Conservation (phyloP, 1,140 invertebrate genomes). For the fruit fly (Drosophila melanogaster) region Release_6_plus_ISO1_MT NC_004354.4:3619501-3620000, state of each 20-base stretch:
- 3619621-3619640: too few relatives aligned
- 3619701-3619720: too few relatives aligned
- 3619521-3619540: too few relatives aligned
- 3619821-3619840: conserved; percentile 1
- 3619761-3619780: conserved; percentile 2
- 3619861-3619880: background rate
- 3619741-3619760: background rate
- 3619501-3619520: too few relatives aligned
- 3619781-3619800: conserved; percentile 11
- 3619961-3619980: background rate
- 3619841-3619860: background rate
- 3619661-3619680: too few relatives aligned
- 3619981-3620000: background rate
- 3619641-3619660: too few relatives aligned
- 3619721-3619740: too few relatives aligned
- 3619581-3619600: too few relatives aligned
- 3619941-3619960: background rate
- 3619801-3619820: background rate
- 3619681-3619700: too few relatives aligned
- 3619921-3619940: conserved; percentile 8
- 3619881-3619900: conserved; percentile 13
- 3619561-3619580: too few relatives aligned
- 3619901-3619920: conserved; percentile 13
- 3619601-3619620: too few relatives aligned
- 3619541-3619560: too few relatives aligned